These are phyloP conservation scores for Lophotis ruficrista DNA, from an alignment of 2,113 vertebrate species.

Conservation along the genomic window DNA sequence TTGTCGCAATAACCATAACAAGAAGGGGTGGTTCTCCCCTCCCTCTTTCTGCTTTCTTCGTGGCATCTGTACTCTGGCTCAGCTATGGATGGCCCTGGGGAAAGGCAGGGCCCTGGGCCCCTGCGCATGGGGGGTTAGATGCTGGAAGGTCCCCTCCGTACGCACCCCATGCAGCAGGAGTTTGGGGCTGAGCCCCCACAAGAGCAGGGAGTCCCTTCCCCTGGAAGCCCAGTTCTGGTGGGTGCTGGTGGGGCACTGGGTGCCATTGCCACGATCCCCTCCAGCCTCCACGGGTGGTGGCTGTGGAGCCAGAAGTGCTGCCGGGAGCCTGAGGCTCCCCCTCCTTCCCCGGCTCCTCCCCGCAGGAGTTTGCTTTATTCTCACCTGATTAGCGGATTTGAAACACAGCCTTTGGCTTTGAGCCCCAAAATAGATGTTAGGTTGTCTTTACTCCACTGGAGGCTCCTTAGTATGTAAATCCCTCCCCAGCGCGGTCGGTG, in stretches of 20 bases:
- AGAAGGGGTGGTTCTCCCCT: not conserved
- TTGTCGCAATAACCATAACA: not conserved
- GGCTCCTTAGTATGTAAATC: slow-evolving; percentile 54
- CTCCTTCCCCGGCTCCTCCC: not conserved
- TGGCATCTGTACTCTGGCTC: not conserved
- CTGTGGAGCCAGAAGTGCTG: not conserved
- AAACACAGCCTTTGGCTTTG: slow-evolving; percentile 33
- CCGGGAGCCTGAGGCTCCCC: not conserved
- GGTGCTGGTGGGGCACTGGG: not conserved
- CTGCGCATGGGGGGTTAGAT: not conserved
- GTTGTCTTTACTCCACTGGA: not conserved
- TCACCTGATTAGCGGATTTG: not conserved
- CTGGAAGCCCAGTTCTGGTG: not conserved
- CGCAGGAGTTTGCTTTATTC: not conserved
- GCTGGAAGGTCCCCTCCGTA: not conserved
- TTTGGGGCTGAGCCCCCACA: not conserved
- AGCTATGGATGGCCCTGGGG: not conserved
- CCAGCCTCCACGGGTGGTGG: not conserved
- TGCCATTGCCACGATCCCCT: not conserved
- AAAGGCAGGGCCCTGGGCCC: not conserved
- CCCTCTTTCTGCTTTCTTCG: not conserved
- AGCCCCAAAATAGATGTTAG: slow-evolving; percentile 28
- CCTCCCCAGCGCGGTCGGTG: not conserved
- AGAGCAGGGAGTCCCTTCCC: not conserved
- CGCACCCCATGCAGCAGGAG: not conserved